Conservation (phyloP, 1,140 invertebrate genomes). For the Eumaeus atala region DNA sequence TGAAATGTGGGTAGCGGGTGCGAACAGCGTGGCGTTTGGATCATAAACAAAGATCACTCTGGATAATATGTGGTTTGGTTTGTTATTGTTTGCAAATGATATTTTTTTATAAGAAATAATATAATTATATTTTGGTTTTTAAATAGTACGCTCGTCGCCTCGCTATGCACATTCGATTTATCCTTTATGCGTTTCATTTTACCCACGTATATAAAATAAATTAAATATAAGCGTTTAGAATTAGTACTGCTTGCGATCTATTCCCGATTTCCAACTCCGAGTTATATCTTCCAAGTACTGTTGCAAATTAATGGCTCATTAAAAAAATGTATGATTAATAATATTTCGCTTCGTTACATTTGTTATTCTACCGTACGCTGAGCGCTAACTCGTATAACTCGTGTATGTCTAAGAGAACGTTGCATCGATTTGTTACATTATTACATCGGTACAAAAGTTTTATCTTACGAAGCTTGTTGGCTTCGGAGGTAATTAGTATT, state of each 20-base stretch:
- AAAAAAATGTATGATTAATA: too few species aligned
- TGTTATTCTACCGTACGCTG: too few species aligned
- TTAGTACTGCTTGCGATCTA: background rate
- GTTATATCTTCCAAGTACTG: background rate
- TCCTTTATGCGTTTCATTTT: background rate
- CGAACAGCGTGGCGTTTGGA: background rate
- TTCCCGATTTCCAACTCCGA: background rate
- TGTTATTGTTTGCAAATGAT: constrained; percentile 3
- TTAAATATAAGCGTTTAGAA: background rate
- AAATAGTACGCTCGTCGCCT: constrained; percentile 3
- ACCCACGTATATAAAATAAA: background rate
- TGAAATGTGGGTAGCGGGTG: constrained; percentile 1
- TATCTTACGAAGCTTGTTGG: too few species aligned
- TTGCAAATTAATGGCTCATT: too few species aligned
- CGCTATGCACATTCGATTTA: constrained; percentile 5
- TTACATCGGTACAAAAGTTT: too few species aligned
- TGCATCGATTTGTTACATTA: too few species aligned
- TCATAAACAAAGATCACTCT: constrained; percentile 3
- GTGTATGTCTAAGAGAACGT: too few species aligned
- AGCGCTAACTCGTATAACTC: too few species aligned
- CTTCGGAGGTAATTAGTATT: too few species aligned
- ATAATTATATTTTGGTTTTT: background rate
- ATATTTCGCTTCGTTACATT: too few species aligned
- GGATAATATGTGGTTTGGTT: background rate
- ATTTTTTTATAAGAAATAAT: background rate